Percentiles rank a stretch among this genome's conserved stretches.
Conservation (phyloP, 2,888 invertebrate species). For the Drosophila anomelani region DNA sequence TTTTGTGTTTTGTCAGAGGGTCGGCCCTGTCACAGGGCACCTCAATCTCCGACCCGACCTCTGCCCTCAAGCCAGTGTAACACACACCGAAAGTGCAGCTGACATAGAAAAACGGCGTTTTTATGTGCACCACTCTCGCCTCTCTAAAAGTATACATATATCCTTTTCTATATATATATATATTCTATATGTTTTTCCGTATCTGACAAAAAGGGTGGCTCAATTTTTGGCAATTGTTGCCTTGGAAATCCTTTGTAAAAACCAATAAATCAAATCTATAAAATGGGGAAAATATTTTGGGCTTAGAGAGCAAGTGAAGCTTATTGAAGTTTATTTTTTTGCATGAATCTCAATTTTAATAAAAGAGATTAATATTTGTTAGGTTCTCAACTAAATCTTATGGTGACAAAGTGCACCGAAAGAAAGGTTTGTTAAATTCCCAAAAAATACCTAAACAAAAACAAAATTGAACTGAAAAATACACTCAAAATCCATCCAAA, state of each 20-base stretch:
- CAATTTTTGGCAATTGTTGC: not conserved
- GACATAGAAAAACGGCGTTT: conserved; percentile 75
- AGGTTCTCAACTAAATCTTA: not conserved
- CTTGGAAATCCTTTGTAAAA: not conserved
- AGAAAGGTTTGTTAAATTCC: too few relatives aligned
- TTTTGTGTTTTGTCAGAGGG: conserved; percentile 1
- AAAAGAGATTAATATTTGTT: not conserved
- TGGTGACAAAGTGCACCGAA: not conserved
- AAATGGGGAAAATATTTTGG: not conserved
- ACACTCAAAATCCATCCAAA: too few relatives aligned
- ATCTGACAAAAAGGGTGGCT: conserved; percentile 1
- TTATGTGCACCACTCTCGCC: conserved; percentile 44
- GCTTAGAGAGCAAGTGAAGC: not conserved
- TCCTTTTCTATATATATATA: conserved; percentile 1
- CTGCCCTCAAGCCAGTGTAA: conserved; percentile 29
- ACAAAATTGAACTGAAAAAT: too few relatives aligned
- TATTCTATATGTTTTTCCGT: not conserved
- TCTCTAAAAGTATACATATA: conserved; percentile 18
- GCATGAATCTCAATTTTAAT: not conserved
- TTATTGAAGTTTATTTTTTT: not conserved
- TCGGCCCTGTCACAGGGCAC: conserved; percentile 14
- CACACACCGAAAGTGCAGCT: conserved; percentile 68
- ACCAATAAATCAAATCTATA: not conserved
- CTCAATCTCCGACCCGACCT: conserved; percentile 2
- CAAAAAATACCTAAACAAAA: too few relatives aligned